Conservation (phyloP, 2,113 vertebrate genomes). For the Caranx melampygus region DNA sequence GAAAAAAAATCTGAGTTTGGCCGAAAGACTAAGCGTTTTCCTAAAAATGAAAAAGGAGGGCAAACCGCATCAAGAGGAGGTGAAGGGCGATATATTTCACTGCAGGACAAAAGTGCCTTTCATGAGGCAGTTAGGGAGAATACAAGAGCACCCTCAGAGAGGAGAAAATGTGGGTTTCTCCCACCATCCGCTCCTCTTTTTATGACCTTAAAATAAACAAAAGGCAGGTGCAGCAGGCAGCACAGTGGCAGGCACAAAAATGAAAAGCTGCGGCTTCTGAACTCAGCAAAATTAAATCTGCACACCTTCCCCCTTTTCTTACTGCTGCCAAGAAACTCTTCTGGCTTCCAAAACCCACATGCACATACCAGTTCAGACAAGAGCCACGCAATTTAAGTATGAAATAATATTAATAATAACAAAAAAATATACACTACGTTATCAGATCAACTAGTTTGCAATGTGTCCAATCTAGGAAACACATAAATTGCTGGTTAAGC, state of each 20-base stretch:
- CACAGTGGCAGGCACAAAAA: conserved; percentile 55
- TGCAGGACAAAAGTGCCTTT: conserved; percentile 82
- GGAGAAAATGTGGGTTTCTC: conserved; percentile 74
- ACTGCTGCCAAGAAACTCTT: conserved; percentile 65
- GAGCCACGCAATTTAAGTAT: conserved; percentile 36
- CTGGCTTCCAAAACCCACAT: conserved; percentile 64
- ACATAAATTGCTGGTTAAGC: neutral
- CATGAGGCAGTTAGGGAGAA: conserved; percentile 71
- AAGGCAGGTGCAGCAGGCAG: conserved; percentile 81
- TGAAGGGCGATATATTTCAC: conserved; percentile 82
- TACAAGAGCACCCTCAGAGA: conserved; percentile 75
- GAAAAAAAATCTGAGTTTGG: conserved; percentile 38
- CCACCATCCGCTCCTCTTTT: conserved; percentile 74
- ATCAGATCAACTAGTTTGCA: neutral
- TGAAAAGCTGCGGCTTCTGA: conserved; percentile 64
- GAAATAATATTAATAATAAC: neutral
- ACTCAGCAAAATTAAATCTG: conserved; percentile 76
- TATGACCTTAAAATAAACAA: conserved; percentile 82
- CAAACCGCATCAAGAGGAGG: conserved; percentile 81
- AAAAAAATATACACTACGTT: neutral
- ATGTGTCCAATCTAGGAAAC: neutral
- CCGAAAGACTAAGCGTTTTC: conserved; percentile 59
- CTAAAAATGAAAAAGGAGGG: conserved; percentile 69
- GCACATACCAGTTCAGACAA: conserved; percentile 38
- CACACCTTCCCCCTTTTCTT: conserved; percentile 44